phyloP scores from a whole-genome alignment of 2,888 invertebrate species.

The Epicampocera succincta region DNA sequence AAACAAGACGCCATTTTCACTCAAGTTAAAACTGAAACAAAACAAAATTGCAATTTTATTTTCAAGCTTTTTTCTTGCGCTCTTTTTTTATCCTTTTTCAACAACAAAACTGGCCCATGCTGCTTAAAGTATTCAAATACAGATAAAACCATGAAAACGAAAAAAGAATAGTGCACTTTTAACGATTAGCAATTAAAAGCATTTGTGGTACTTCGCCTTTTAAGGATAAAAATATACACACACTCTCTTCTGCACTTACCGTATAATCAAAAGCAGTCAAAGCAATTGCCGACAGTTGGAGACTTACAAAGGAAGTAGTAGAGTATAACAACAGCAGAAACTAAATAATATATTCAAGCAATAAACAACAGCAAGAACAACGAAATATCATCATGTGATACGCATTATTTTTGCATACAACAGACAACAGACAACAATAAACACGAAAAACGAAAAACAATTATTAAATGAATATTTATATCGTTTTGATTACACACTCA shows the following conservation, averaged over 20 bases:
- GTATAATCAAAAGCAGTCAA: background rate
- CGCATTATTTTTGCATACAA: constrained; percentile 31
- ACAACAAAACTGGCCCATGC: constrained; percentile 22
- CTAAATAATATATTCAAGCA: constrained; percentile 14
- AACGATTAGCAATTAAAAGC: constrained; percentile 49
- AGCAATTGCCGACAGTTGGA: constrained; percentile 38
- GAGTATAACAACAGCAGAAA: background rate
- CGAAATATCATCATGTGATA: constrained; percentile 34
- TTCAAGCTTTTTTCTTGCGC: background rate
- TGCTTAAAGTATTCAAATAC: constrained; percentile 4
- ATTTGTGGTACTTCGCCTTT: constrained; percentile 53
- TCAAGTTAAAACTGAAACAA: constrained; percentile 10
- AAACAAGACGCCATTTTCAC: background rate
- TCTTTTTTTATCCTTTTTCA: background rate
- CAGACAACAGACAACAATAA: background rate
- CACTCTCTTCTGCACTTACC: background rate
- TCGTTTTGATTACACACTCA: background rate
- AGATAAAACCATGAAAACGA: background rate
- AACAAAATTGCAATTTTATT: constrained; percentile 34
- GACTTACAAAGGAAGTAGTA: constrained; percentile 10
- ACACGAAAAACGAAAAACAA: background rate
- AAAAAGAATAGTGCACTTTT: constrained; percentile 5
- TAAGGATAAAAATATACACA: constrained; percentile 10
- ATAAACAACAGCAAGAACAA: constrained; percentile 7
- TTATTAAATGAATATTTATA: constrained; percentile 33